Percentiles rank a stretch among this genome's conserved stretches.
Evolutionary conservation across 1,140 invertebrate species (phyloP).

Genomic region (silkworm (Bombyx mori)): DNA sequence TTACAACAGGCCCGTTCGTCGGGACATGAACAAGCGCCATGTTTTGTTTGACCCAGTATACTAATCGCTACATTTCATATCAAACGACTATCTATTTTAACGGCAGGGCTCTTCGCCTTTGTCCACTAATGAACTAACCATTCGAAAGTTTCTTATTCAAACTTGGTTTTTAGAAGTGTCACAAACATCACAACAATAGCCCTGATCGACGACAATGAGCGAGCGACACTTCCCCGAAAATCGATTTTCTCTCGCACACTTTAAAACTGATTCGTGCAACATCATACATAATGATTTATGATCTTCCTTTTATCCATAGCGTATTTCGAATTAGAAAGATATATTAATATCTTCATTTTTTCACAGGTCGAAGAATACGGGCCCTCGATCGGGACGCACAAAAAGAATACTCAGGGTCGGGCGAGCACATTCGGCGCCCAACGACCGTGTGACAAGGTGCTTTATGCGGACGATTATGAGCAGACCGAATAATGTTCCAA

Average conservation of each 20-base stretch:
- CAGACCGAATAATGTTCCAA: conserved; percentile 67
- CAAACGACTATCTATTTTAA: background rate
- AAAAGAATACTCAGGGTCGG: conserved; percentile 58
- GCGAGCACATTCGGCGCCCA: conserved; percentile 56
- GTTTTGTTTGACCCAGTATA: conserved; percentile 22
- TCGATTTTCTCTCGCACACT: conserved; percentile 43
- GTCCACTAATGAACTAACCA: too few relatives aligned
- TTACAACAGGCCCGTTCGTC: conserved; percentile 16
- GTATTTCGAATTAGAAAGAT: conserved; percentile 70
- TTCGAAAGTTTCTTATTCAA: too few relatives aligned
- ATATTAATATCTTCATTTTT: conserved; percentile 71
- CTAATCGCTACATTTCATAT: conserved; percentile 25
- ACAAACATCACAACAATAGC: conserved; percentile 17
- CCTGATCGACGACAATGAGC: conserved; percentile 32
- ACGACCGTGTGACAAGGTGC: conserved; percentile 69
- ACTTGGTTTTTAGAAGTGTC: too few relatives aligned
- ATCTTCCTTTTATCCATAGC: conserved; percentile 60
- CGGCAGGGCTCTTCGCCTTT: too few relatives aligned
- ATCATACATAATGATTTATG: conserved; percentile 34
- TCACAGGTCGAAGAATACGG: conserved; percentile 64
- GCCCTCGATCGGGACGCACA: conserved; percentile 51
- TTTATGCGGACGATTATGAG: conserved; percentile 68
- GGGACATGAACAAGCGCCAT: conserved; percentile 20
- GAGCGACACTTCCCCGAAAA: conserved; percentile 42
- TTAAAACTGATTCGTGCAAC: conserved; percentile 38